A percentile compares a stretch with the other conserved stretches of the same genome.
These are phyloP conservation scores for Triops longicaudatus DNA, from an alignment of 1,140 invertebrate genomes.

Conservation along the genomic window DNA sequence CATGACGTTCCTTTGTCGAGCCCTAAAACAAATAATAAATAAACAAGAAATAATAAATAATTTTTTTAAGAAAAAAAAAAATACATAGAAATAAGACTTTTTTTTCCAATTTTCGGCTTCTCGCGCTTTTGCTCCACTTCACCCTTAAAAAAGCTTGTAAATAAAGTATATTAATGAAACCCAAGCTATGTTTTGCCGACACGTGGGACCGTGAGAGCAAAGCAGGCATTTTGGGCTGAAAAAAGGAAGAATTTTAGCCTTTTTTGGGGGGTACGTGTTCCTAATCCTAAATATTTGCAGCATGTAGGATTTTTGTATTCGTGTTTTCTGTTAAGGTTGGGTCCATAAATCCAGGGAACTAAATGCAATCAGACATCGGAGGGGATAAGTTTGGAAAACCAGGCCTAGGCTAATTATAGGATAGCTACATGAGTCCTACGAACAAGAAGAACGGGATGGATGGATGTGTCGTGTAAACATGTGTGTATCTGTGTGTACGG, in stretches of 20 bases:
- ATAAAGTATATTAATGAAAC: too few relatives aligned
- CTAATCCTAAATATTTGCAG: not conserved
- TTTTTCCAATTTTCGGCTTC: too few relatives aligned
- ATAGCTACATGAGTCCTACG: not conserved
- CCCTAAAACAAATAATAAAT: too few relatives aligned
- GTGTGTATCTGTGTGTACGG: not conserved
- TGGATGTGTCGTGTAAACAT: not conserved
- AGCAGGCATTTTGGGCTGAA: not conserved
- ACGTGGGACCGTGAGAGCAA: too few relatives aligned
- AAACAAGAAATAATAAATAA: too few relatives aligned
- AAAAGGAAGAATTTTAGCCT: not conserved
- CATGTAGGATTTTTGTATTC: not conserved
- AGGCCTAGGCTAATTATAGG: constrained; percentile 14
- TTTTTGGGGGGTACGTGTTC: not conserved
- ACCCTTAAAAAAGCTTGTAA: too few relatives aligned
- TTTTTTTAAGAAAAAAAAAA: too few relatives aligned
- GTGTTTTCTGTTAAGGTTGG: not conserved
- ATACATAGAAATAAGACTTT: too few relatives aligned
- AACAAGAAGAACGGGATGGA: not conserved
- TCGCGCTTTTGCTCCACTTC: too few relatives aligned
- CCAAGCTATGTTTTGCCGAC: too few relatives aligned
- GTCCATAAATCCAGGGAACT: not conserved
- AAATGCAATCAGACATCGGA: constrained; percentile 3
- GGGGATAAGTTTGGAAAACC: not conserved
- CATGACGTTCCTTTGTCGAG: too few relatives aligned